A percentile compares a stretch with the other conserved stretches of the same genome.
Evolutionary conservation across 2,797 vertebrate genomes (phyloP).

Genomic region (Tapirus indicus): DNA sequence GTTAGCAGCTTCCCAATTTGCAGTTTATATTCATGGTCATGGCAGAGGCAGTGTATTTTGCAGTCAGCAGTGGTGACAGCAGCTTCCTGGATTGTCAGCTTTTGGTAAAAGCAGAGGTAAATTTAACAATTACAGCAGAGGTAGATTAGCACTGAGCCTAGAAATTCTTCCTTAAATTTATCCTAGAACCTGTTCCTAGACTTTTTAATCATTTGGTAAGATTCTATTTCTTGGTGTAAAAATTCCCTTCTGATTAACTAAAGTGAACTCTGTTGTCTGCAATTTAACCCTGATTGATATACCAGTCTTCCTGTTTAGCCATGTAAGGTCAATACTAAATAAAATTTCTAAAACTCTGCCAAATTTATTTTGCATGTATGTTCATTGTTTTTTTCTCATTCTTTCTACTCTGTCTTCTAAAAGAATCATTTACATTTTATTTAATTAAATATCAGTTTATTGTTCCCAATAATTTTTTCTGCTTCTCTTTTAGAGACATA

Average conservation of each 20-base stretch:
- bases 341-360: background rate
- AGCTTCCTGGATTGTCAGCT: background rate
- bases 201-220: background rate
- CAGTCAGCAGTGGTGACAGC: background rate
- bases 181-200: background rate
- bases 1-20: background rate
- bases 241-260: background rate
- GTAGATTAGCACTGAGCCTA: background rate
- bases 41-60: background rate
- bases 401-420: background rate
- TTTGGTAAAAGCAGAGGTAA: background rate
- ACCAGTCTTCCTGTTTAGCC: background rate
- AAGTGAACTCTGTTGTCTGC: background rate
- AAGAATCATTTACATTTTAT: slow-evolving; percentile 2
- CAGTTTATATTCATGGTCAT: background rate
- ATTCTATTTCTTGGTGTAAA: background rate
- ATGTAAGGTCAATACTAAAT: background rate
- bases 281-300: background rate
- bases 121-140: background rate
- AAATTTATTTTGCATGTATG: background rate
- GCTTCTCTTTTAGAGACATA: background rate
- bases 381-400: background rate
- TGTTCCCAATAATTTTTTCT: background rate
- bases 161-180: background rate
- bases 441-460: background rate